Evolutionary conservation across 2,888 invertebrate genomes (phyloP), one percentile per base, ranked within the genome.

Genomic region (Lasioglossum oenotherae): DNA sequence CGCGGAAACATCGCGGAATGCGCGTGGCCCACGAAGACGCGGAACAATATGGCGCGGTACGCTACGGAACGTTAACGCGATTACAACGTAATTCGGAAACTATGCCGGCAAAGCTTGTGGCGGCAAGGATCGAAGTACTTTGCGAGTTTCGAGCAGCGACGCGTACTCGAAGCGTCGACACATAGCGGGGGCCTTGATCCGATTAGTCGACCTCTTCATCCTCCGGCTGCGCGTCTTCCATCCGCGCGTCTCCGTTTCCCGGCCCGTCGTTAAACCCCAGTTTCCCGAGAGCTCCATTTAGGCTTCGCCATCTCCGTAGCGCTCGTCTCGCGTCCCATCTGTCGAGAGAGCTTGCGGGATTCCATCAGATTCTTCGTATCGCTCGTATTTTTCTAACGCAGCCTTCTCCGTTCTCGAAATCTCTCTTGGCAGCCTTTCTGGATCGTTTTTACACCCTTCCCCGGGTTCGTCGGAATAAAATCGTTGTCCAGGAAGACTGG

Each of bases 1-100:
- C 69, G 71, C 69, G 78, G 49, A 78, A 78, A 78, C 41, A 49
- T 71, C 78, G 38, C 78, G 78, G 69, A 73, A 73, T 73, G 60
- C 73, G 71, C 72, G 78, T 31, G 23, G 60, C 38, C 46, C 35
- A 19, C 38, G 23, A 60, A 67, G 76, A 67, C 67, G 46, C 67
- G 67, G 46, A 35, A 69, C 64, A 31, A 16, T 31, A 31, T 19
- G 31, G 64, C 64, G 64, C 16, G 64, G 31, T 74, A 74, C 78
- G 71, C 27, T 16, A 72, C 60, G 88, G 87, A 92, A 90, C 89
- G 91, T 90, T 92, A 90, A 92, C 91, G 86, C 90, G 90, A 92
- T 92, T 92, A 91, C 92, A 88, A 89, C 79, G 89, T 88, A 90
- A 92, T 91, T 91, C 91, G 91, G 89, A 91, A 92, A 92, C 89